Percentiles rank a stretch among this genome's conserved stretches.
Conservation (phyloP, 2,113 vertebrate genomes). For the Tylochromis polylepis region DNA sequence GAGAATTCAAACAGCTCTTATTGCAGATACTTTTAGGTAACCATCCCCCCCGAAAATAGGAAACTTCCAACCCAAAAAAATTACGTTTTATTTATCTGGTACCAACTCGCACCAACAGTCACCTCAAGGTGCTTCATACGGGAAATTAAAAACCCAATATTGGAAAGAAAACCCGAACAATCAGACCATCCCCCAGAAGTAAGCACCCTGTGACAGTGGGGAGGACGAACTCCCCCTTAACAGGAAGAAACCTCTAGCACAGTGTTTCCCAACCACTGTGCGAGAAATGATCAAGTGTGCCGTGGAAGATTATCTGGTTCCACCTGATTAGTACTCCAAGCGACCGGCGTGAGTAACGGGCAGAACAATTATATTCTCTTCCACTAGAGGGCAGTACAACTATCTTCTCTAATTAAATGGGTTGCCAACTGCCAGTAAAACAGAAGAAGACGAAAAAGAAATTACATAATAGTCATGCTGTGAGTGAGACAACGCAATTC, state of each 20-base stretch:
- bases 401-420: too few species aligned
- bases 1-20: background rate
- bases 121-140: background rate
- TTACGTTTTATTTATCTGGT: background rate
- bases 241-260: background rate
- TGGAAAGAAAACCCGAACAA: background rate
- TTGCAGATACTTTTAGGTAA: background rate
- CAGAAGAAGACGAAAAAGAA: too few species aligned
- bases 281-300: too few species aligned
- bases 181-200: background rate
- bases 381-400: too few species aligned
- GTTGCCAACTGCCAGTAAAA: too few species aligned
- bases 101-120: background rate
- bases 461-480: too few species aligned
- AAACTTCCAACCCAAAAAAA: accelerated
- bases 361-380: too few species aligned
- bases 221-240: background rate
- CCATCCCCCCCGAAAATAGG: background rate
- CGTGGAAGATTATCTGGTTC: too few species aligned
- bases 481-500: too few species aligned
- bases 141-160: background rate
- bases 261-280: too few species aligned
- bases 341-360: too few species aligned
- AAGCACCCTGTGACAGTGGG: accelerated
- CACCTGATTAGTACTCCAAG: too few species aligned